Base-by-base conservation (phyloP, 2,888 invertebrate species). In the Drosophila anceps region DNA sequence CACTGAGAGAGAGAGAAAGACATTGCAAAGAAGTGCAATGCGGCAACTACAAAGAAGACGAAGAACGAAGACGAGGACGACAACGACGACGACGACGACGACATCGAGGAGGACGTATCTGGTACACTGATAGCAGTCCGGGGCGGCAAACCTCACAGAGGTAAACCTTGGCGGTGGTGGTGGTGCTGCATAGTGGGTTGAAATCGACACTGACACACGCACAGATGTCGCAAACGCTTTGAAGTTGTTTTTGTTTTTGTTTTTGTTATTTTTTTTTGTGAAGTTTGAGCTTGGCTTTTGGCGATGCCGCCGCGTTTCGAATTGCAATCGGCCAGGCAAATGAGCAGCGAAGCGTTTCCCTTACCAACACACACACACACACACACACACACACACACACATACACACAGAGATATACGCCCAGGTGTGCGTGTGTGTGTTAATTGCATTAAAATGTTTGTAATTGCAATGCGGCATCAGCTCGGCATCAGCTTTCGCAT, bases 381-480 rank as follows among this genome's bases (percentile, higher is more conserved):
- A 29, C 29, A 12, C 10, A 20, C 44, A 33, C 29, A n/a, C 18
- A 48, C 35, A 46, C n/a, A n/a, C n/a, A n/a, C n/a, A n/a, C n/a
- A n/a, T n/a, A 18, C 39, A n/a, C 33, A 53, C 20, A 9, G 27
- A 46, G 46, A 5, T 10, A 12, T 10, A 20, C 4, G 18, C 1
- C 31, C 31, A 50, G 50, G 51, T 53, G 58, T 62, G 58, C 74
- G 65, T 91, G 90, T 91, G 90, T 91, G 92, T 90, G 91, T 90
- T 91, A 91, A 91, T 92, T 91, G 92, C 91, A 92, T 91, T 91
- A 91, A 91, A 91, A 91, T 92, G 86, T 88, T 88, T 90, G 85
- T 87, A 91, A 92, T 88, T 91, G 90, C 85, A 76, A 77, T 73
- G 90, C 77, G 63, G 43, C 81, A 46, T 54, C 55, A 55, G 41